These are phyloP conservation scores for Mesaphorura yosii DNA, from an alignment of 1,140 invertebrate genomes.

Conservation along the genomic window DNA sequence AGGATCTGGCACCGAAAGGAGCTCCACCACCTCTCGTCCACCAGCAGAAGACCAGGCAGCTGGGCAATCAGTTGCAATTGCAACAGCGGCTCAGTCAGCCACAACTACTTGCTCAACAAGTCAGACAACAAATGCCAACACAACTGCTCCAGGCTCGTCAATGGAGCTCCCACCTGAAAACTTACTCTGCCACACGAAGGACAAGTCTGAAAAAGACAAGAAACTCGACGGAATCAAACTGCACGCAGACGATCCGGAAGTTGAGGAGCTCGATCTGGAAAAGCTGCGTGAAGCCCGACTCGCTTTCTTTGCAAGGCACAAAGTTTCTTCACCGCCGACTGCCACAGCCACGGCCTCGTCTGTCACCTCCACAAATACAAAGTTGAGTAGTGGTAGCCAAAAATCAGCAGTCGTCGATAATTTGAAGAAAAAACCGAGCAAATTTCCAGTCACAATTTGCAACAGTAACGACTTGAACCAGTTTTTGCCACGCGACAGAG, in stretches of 20 bases:
- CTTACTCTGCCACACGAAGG: slow-evolving; percentile 28
- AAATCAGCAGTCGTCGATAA: no score
- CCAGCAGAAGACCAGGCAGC: no score
- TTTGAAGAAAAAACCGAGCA: no score
- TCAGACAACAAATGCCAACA: neutral
- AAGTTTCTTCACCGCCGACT: slow-evolving; percentile 2
- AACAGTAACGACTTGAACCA: no score
- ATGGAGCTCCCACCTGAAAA: slow-evolving; percentile 20
- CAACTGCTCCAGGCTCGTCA: neutral
- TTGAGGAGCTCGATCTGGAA: slow-evolving; percentile 22
- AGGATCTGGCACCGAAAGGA: no score
- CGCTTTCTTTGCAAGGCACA: slow-evolving; percentile 25
- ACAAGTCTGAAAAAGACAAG: slow-evolving; percentile 18
- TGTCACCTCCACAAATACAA: neutral
- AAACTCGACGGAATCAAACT: slow-evolving; percentile 24
- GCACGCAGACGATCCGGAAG: slow-evolving; percentile 4
- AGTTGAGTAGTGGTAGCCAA: neutral
- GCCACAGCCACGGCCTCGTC: neutral
- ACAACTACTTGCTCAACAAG: neutral
- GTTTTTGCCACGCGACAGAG: no score
- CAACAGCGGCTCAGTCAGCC: no score
- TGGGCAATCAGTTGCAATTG: no score
- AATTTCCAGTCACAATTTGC: no score
- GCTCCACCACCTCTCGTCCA: no score
- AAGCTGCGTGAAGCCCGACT: slow-evolving; percentile 22